Evolutionary conservation across 2,797 vertebrate species (phyloP), one percentile per base, ranked within the genome.

Genomic region (Neostethus bicornis): DNA sequence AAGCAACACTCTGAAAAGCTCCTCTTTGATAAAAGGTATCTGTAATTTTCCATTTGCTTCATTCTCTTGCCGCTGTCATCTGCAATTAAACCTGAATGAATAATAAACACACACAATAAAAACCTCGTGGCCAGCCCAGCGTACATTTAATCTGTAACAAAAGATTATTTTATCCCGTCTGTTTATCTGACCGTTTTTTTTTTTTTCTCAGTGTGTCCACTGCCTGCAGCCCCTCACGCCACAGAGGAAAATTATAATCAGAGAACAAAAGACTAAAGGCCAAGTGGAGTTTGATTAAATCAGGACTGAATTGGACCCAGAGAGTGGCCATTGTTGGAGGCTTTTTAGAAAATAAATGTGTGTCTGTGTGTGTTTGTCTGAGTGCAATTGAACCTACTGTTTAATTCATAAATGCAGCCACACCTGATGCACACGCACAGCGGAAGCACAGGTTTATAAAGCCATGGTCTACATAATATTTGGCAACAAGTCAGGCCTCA

Each of bases 231-330:
- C 75, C 48, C 51, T 77, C 84, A 56, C 52, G 39, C 24, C 44
- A 53, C 72, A 41, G 54, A 61, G 70, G 44, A 45, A 75, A 75
- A 79, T 86, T 63, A 73, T 46, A 72, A 75, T 71, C 73, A 72
- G 9, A 13, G 48, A 64, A 74, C 68, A 77, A 70, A 72, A 56
- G 61, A 83, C 48, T 73, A 85, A 85, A 79, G 81, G 75, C 70
- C 60, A 65, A 70, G 71, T 48, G 61, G 65, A 60, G 68, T 86
- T 79, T 85, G 80, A 89, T 89, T 86, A 77, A 87, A 87, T 89
- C 85, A 81, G 59, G 37, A 38, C 49, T 76, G 83, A 86, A 83
- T 76, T 70, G 69, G 75, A 71, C 61, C 68, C 53, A 53, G 61
- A 34, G 79, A 84, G 75, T 56, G 47, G 68, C 77, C 70, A 79